Evolutionary conservation across 2,888 invertebrate species (phyloP).

Genomic region (Tetropium fuscum): DNA sequence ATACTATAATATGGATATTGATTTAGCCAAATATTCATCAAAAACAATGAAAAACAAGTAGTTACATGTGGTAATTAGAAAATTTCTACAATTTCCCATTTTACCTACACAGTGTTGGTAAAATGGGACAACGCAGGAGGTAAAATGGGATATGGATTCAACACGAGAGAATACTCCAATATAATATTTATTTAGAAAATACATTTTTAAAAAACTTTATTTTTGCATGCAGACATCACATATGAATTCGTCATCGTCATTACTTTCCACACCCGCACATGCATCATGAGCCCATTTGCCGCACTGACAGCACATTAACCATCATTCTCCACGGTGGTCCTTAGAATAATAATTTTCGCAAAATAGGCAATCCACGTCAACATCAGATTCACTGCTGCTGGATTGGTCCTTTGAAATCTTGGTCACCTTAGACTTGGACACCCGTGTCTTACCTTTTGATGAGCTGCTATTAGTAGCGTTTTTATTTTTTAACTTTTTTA

Average conservation of each 20-base stretch:
- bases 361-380: conserved; percentile 20
- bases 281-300: conserved; percentile 23
- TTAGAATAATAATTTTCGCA: conserved; percentile 20
- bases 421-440: conserved; percentile 13
- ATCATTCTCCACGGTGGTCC: conserved; percentile 2
- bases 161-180: conserved; percentile 10
- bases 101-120: conserved; percentile 18
- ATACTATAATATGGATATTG: no score
- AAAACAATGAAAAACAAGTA: no score
- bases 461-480: conserved; percentile 5
- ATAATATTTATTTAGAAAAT: no score
- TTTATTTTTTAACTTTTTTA: conserved; percentile 11
- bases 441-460: conserved; percentile 11
- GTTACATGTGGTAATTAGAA: no score
- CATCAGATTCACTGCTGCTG: conserved; percentile 18
- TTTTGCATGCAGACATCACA: no score
- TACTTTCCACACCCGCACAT: conserved; percentile 19
- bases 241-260: no score
- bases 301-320: conserved; percentile 22
- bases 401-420: conserved; percentile 7
- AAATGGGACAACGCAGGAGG: conserved; percentile 11
- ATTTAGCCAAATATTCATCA: no score
- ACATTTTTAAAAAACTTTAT: no score
- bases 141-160: conserved; percentile 24
- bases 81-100: no score